phyloP scores from a whole-genome alignment of 2,797 vertebrate species.

The Zenarchopterus dispar region DNA sequence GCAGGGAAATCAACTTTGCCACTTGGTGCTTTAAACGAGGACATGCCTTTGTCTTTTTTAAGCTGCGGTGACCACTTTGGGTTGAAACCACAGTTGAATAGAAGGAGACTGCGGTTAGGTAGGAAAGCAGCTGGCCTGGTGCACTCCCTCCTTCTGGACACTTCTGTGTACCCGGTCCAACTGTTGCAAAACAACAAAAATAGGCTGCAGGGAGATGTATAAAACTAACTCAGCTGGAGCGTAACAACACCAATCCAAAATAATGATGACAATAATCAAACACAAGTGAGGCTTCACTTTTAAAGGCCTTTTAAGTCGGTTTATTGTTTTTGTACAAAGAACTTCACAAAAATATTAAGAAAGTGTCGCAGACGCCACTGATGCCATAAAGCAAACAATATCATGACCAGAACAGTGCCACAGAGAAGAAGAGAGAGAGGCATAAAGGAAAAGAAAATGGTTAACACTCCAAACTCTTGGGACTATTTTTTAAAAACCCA shows the following conservation, averaged over 20 bases:
- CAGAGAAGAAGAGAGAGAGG: constrained; percentile 48
- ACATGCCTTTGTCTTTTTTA: constrained; percentile 79
- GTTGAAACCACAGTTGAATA: constrained; percentile 63
- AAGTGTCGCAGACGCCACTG: constrained; percentile 70
- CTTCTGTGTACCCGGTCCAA: constrained; percentile 42
- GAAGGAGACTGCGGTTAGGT: constrained; percentile 67
- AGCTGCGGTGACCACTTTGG: constrained; percentile 72
- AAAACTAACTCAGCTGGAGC: constrained; percentile 4
- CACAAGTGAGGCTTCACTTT: constrained; percentile 11
- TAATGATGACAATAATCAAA: neutral
- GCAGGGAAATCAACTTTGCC: constrained; percentile 13
- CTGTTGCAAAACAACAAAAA: constrained; percentile 51
- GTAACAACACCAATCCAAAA: neutral
- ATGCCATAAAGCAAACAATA: constrained; percentile 70
- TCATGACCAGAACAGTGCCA: constrained; percentile 69
- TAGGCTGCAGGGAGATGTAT: constrained; percentile 38
- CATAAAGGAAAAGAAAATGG: constrained; percentile 25
- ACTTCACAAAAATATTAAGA: constrained; percentile 82
- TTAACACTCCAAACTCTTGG: constrained; percentile 27
- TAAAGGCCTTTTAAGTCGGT: constrained; percentile 56
- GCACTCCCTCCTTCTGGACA: constrained; percentile 40
- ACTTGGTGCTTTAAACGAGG: constrained; percentile 26
- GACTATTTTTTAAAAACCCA: constrained; percentile 12
- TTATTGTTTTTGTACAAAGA: constrained; percentile 80
- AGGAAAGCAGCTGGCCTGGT: constrained; percentile 46